phyloP scores from a whole-genome alignment of 2,113 vertebrate species.

The Gasterosteus aculeatus region DNA sequence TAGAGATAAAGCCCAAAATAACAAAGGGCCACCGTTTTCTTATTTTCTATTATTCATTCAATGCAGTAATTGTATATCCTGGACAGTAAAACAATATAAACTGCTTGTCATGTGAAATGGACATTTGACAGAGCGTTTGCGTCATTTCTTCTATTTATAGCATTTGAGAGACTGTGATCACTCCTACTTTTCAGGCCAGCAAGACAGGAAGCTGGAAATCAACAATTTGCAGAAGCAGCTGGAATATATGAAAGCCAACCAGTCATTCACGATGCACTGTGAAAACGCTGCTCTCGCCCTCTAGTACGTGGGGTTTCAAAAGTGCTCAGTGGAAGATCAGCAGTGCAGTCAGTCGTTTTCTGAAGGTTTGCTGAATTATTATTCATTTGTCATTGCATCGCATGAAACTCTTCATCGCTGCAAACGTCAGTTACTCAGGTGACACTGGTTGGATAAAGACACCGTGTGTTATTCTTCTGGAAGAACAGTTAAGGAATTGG shows the following conservation, averaged over 20 bases:
- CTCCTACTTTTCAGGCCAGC: constrained; percentile 56
- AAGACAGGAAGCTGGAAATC: constrained; percentile 69
- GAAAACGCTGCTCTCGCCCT: background rate
- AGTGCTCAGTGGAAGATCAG: background rate
- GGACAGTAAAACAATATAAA: constrained; percentile 55
- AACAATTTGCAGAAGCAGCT: constrained; percentile 55
- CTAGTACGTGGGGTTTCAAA: background rate
- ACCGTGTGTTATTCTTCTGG: background rate
- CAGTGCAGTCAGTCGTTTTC: background rate
- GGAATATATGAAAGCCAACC: constrained; percentile 41
- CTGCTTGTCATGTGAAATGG: constrained; percentile 62
- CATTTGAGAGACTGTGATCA: constrained; percentile 59
- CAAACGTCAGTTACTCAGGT: background rate
- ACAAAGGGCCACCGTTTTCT: constrained; percentile 2
- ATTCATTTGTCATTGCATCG: background rate
- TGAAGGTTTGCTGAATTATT: background rate
- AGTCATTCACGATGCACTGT: constrained; percentile 1
- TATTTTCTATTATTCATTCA: constrained; percentile 35
- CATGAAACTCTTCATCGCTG: background rate
- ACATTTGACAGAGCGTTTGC: constrained; percentile 70
- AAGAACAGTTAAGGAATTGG: background rate
- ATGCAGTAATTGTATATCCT: constrained; percentile 63
- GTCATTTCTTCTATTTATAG: constrained; percentile 75
- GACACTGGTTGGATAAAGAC: background rate
- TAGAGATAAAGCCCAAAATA: constrained; percentile 13